These are phyloP conservation scores for Asarcornis scutulata DNA, from an alignment of 2,113 vertebrate genomes.

Conservation along the genomic window DNA sequence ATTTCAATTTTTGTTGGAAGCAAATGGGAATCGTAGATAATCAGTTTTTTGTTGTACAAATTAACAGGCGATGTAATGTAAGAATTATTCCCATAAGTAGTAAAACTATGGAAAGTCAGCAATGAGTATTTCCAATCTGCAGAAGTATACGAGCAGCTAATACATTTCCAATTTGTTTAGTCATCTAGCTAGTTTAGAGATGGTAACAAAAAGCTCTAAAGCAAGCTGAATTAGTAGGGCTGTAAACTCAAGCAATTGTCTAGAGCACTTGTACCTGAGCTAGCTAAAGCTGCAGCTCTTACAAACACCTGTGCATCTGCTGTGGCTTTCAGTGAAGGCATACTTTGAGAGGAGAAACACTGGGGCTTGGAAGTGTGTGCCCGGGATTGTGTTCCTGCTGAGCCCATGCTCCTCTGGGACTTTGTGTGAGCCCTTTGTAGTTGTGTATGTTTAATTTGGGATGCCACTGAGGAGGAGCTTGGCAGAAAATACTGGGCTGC, in stretches of 20 bases:
- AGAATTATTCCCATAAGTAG: background rate
- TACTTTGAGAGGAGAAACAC: background rate
- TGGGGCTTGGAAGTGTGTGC: background rate
- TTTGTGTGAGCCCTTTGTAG: background rate
- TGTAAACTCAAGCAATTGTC: background rate
- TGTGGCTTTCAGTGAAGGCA: background rate
- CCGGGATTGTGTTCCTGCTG: background rate
- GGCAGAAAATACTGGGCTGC: background rate
- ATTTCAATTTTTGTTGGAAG: background rate
- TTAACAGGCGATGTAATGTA: background rate
- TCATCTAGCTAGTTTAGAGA: background rate
- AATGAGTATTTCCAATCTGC: background rate
- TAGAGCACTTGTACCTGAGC: background rate
- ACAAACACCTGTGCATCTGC: background rate
- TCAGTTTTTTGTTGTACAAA: background rate
- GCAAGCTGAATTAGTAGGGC: background rate
- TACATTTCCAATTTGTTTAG: background rate
- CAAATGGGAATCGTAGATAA: background rate
- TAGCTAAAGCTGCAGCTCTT: background rate
- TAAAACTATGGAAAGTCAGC: background rate
- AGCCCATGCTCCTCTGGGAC: background rate
- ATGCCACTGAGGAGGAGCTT: background rate
- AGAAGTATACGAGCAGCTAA: background rate
- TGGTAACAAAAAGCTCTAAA: background rate
- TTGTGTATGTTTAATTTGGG: background rate